A percentile compares a stretch with the other conserved stretches of the same genome.
phyloP scores from a whole-genome alignment of 1,140 invertebrate genomes.

The Atta texana region DNA sequence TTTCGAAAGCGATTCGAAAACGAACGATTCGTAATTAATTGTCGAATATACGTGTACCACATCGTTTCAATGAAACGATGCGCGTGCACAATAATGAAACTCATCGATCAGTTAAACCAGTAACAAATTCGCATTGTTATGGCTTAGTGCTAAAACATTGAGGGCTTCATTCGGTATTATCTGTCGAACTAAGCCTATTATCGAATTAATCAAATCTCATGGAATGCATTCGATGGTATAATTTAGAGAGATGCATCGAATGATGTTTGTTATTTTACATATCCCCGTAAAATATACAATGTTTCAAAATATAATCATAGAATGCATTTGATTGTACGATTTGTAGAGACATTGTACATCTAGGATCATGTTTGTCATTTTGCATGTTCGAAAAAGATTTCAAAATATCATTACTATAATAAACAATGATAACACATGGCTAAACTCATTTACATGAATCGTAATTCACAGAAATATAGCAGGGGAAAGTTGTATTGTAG shows the following conservation, averaged over 20 bases:
- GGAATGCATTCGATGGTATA: constrained; percentile 8
- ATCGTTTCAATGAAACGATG: neutral
- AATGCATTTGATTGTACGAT: constrained; percentile 22
- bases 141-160: constrained; percentile 47
- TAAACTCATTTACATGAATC: neutral
- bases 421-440: neutral
- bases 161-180: constrained; percentile 61
- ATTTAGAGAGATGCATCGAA: constrained; percentile 26
- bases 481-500: neutral
- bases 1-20: neutral
- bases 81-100: neutral
- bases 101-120: constrained; percentile 37
- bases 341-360: neutral
- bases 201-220: constrained; percentile 70
- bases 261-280: neutral
- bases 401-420: neutral
- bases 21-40: constrained; percentile 23
- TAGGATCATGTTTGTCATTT: neutral
- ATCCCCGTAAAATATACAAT: neutral
- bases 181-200: constrained; percentile 72
- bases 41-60: neutral
- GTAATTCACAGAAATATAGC: neutral
- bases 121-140: constrained; percentile 61
- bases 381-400: neutral
- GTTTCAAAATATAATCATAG: neutral